Conservation (phyloP, 1,140 invertebrate genomes). For the Apis florea region DNA sequence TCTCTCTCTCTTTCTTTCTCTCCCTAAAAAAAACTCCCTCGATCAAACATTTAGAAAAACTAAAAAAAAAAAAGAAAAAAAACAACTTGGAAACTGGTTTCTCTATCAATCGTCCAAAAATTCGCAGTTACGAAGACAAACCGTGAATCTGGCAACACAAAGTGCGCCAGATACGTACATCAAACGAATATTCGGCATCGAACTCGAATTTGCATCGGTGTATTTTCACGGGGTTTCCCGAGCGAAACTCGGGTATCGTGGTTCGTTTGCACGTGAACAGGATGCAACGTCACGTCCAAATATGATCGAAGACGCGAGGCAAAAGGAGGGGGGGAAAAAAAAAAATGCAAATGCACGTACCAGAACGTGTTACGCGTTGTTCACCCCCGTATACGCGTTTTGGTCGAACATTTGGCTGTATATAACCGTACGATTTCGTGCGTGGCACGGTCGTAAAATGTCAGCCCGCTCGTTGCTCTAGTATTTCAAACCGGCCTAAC, state of each 20-base stretch:
- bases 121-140: neutral
- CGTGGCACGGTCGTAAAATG: constrained; percentile 37
- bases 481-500: constrained; percentile 35
- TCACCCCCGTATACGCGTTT: neutral
- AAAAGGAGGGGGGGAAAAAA: neutral
- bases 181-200: neutral
- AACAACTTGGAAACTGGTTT: neutral
- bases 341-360: neutral
- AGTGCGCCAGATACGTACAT: neutral
- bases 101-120: neutral
- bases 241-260: neutral
- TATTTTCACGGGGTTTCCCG: neutral
- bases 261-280: neutral
- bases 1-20: neutral
- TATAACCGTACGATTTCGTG: neutral
- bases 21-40: too few species aligned
- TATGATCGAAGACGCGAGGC: constrained; percentile 29
- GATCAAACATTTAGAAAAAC: neutral
- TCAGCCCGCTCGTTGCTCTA: constrained; percentile 16
- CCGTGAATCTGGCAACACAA: neutral
- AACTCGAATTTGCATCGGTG: neutral
- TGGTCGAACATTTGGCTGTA: neutral
- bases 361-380: neutral
- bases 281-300: constrained; percentile 12
- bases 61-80: neutral